Base-by-base conservation (phyloP, 2,888 invertebrate genomes). In the Diaphora mendica region DNA sequence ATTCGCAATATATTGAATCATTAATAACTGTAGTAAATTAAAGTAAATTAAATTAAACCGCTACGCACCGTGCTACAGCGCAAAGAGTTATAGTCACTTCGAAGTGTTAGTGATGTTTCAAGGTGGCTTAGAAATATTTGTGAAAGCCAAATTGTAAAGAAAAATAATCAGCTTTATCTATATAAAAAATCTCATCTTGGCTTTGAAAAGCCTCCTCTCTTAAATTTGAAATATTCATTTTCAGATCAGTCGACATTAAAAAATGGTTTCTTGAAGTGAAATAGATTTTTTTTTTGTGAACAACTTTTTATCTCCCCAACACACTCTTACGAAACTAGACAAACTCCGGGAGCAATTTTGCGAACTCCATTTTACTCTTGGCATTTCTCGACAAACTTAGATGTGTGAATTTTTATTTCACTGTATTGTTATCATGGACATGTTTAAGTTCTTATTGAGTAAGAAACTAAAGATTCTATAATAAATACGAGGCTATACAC, bases 261-360 rank as follows among this genome's bases (percentile, higher is more conserved):
- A 26, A 62, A 62, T 5, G 13, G 1, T 17, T 62, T 17, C 62
- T 30, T 62, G 1, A 7, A 64, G 69, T 64, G 76, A 77, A 71
- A 39, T 39, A 51, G 73, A 72, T 71, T 70, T 77, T 74, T n/a
- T 26, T 76, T 73, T 64, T 73, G 62, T 68, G 64, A 77, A 72
- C 78, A 67, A 68, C 72, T 82, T 77, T 79, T 82, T 82, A 77
- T 84, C 79, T 82, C 77, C 82, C 77, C 65, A 79, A 83, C 75
- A 76, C 66, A 77, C 72, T 77, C 74, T 68, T 71, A 74, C 71
- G 68, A 75, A 64, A 79, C 71, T 75, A 77, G 75, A 72, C 48
- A 82, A 75, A 75, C 75, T 65, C 79, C 75, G 55, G 67, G 66
- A 77, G 82, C 68, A 67, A 68, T 79, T 70, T 76, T 59, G 73